These are phyloP conservation scores for Rhinolophus sinicus DNA, from an alignment of 2,113 vertebrate genomes.

Conservation along the genomic window DNA sequence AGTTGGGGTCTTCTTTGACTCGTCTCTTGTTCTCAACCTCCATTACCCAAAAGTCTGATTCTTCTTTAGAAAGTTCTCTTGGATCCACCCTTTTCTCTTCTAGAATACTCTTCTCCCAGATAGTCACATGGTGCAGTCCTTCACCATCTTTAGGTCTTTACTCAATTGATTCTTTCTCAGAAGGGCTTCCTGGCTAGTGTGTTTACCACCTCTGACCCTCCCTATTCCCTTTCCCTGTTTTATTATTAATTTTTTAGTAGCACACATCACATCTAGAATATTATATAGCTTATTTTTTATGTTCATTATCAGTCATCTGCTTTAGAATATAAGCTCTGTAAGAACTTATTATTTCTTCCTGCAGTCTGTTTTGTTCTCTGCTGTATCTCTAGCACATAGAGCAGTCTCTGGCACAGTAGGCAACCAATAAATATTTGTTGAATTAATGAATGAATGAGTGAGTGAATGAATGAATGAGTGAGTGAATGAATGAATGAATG, in stretches of 20 bases:
- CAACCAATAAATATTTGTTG: not conserved
- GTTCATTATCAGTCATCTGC: not conserved
- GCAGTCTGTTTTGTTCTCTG: not conserved
- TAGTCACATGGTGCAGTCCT: not conserved
- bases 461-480: not conserved
- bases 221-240: not conserved
- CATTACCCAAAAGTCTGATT: not conserved
- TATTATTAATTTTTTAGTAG: not conserved
- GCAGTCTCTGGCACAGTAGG: not conserved
- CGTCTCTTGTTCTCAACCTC: not conserved
- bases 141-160: not conserved
- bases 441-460: not conserved
- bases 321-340: not conserved
- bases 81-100: not conserved
- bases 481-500: not conserved
- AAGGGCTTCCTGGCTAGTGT: not conserved
- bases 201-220: not conserved
- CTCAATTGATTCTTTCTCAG: not conserved
- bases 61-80: conserved; percentile 13
- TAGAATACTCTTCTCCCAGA: too few relatives aligned
- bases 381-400: not conserved
- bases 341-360: not conserved
- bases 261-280: not conserved
- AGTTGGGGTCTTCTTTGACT: not conserved
- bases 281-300: not conserved